These are phyloP conservation scores for Zelleria hepariella DNA, from an alignment of 2,888 invertebrate genomes.

Conservation along the genomic window DNA sequence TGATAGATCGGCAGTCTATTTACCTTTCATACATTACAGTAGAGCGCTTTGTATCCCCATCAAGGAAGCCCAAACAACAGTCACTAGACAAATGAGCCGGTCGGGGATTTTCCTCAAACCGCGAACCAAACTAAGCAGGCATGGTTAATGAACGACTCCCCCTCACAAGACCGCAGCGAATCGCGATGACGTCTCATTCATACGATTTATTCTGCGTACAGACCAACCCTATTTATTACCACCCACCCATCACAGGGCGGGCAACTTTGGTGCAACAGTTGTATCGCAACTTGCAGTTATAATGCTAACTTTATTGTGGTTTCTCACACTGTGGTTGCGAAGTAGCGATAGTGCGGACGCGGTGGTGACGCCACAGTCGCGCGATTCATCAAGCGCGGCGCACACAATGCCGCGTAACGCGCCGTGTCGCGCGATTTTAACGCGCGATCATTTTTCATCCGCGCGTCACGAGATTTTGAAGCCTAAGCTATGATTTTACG, in stretches of 20 bases:
- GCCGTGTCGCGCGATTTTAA: conserved; percentile 64
- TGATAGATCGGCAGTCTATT: conserved; percentile 6
- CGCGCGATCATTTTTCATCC: conserved; percentile 65
- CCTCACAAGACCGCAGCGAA: conserved; percentile 60
- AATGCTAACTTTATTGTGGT: not conserved
- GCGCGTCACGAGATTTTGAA: conserved; percentile 18
- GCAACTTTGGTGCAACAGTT: too few relatives aligned
- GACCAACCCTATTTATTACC: conserved; percentile 17
- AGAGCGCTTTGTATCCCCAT: conserved; percentile 11
- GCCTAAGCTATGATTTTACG: conserved; percentile 43
- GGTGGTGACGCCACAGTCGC: conserved; percentile 59
- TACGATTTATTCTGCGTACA: conserved; percentile 55
- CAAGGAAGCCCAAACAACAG: not conserved
- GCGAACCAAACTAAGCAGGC: conserved; percentile 48
- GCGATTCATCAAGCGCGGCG: conserved; percentile 48
- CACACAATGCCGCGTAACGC: conserved; percentile 67
- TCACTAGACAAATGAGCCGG: not conserved
- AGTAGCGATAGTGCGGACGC: conserved; percentile 22
- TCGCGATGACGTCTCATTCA: conserved; percentile 66
- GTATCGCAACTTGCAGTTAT: not conserved
- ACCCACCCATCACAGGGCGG: not conserved
- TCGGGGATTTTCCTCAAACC: not conserved
- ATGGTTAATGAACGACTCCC: conserved; percentile 62
- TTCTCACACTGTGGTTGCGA: not conserved
- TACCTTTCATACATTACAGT: too few relatives aligned